Evolutionary conservation across 2,113 vertebrate genomes (phyloP).

Genomic region (Cariama cristata): DNA sequence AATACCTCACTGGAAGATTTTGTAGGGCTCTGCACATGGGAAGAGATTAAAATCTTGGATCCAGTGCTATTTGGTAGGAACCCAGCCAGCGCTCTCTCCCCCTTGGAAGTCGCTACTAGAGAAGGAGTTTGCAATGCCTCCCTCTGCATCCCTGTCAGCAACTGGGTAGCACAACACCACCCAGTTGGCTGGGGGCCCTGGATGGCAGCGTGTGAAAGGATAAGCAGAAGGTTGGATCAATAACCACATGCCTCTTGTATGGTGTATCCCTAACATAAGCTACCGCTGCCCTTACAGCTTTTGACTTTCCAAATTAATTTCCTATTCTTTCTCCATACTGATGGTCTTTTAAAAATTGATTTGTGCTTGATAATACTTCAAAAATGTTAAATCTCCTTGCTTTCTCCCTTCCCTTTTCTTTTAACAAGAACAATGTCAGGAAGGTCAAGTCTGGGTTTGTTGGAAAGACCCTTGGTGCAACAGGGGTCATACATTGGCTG

Average conservation of each 20-base stretch:
- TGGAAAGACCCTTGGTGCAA: conserved; percentile 11
- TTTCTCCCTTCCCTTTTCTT: background rate
- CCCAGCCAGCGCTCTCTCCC: background rate
- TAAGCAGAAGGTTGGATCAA: background rate
- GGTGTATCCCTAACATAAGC: background rate
- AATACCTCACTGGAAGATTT: background rate
- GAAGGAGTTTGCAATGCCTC: background rate
- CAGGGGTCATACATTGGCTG: background rate
- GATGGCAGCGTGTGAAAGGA: background rate
- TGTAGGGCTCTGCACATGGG: background rate
- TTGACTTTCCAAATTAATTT: background rate
- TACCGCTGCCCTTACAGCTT: background rate
- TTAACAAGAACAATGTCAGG: conserved; percentile 43
- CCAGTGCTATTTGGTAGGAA: background rate
- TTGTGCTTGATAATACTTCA: background rate
- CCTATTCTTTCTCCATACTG: background rate
- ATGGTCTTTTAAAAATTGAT: background rate
- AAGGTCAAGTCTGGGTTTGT: conserved; percentile 63
- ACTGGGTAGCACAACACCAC: background rate
- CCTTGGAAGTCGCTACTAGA: background rate
- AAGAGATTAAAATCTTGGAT: background rate
- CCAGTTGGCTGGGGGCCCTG: background rate
- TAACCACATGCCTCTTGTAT: background rate
- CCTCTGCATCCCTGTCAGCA: background rate
- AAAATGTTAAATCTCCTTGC: background rate